Conservation (phyloP, 2,113 vertebrate species). For the Vulpes ferrilata region DNA sequence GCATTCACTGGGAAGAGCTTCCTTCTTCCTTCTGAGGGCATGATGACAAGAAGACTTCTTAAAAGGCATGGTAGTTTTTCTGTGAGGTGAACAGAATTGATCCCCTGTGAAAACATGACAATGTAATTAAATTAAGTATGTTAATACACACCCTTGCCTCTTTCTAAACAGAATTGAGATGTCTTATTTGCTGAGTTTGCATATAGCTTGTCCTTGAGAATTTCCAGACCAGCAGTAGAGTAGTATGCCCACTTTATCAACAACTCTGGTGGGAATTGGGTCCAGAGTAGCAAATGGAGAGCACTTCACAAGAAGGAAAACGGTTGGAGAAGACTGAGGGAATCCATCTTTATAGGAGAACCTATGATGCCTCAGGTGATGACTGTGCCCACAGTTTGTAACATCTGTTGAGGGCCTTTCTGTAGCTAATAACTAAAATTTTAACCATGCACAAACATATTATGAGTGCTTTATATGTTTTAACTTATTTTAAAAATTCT, state of each 20-base stretch:
- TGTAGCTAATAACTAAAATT: neutral
- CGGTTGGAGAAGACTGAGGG: neutral
- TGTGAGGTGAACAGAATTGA: neutral
- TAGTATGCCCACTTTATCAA: neutral
- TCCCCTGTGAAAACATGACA: neutral
- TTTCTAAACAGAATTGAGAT: neutral
- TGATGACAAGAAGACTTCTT: neutral
- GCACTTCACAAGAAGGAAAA: neutral
- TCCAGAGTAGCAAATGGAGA: neutral
- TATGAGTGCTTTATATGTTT: neutral
- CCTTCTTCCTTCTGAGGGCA: neutral
- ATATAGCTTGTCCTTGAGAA: constrained; percentile 10
- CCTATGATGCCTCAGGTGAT: neutral
- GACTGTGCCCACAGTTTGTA: neutral
- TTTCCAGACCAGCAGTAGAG: neutral
- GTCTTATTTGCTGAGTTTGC: neutral
- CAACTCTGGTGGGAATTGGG: neutral
- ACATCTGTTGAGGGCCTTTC: neutral
- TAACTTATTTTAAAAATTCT: neutral
- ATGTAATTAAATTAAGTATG: neutral
- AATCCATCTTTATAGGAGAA: neutral
- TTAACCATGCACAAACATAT: neutral
- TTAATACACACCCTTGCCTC: neutral
- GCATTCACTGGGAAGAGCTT: neutral
- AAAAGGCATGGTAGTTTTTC: neutral